These are phyloP conservation scores for Lordiphosa mommai DNA, from an alignment of 1,140 invertebrate species.

Conservation along the genomic window DNA sequence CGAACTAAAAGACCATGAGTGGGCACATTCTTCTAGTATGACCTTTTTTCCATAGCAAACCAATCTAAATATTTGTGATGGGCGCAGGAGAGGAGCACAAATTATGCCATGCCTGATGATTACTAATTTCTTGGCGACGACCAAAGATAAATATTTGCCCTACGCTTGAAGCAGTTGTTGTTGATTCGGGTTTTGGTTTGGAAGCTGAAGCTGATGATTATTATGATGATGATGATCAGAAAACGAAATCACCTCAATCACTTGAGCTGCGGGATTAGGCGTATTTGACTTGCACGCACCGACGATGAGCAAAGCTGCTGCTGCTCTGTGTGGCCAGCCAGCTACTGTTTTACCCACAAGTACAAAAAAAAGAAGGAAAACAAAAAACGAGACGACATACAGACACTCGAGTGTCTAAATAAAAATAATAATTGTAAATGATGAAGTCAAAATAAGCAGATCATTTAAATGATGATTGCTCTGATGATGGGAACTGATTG, in stretches of 20 bases:
- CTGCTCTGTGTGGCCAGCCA: not conserved
- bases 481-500: constrained; percentile 20
- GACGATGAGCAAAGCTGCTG: constrained; percentile 27
- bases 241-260: constrained; percentile 76
- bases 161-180: constrained; percentile 50
- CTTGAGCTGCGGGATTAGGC: constrained; percentile 78
- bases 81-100: constrained; percentile 29
- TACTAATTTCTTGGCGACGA: constrained; percentile 73
- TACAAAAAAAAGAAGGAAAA: not conserved
- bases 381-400: not conserved
- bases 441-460: constrained; percentile 76
- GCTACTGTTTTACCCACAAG: constrained; percentile 66
- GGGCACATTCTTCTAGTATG: constrained; percentile 59
- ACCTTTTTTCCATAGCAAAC: constrained; percentile 2
- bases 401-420: constrained; percentile 66
- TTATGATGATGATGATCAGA: constrained; percentile 36
- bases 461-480: constrained; percentile 53
- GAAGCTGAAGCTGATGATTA: constrained; percentile 13
- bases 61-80: constrained; percentile 50
- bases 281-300: constrained; percentile 76
- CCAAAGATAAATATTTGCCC: constrained; percentile 72
- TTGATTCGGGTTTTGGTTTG: constrained; percentile 34
- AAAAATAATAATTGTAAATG: constrained; percentile 78
- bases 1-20: constrained; percentile 43
- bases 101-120: constrained; percentile 48